These are phyloP conservation scores for Spondyliosoma cantharus DNA, from an alignment of 2,797 vertebrate species.

Conservation along the genomic window DNA sequence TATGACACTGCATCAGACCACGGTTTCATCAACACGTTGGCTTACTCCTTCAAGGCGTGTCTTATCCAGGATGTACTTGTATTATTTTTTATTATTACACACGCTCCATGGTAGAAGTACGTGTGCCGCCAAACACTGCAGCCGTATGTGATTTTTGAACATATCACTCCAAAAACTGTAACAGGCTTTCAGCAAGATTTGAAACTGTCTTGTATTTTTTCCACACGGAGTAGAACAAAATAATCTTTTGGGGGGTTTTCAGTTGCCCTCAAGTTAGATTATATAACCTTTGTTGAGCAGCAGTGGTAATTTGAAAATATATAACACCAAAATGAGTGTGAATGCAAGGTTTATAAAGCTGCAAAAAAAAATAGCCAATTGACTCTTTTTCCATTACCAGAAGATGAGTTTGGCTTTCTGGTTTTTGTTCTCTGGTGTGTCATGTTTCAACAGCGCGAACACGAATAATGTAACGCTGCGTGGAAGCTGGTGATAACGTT, in stretches of 20 bases:
- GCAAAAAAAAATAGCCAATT: no score
- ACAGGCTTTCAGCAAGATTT: constrained; percentile 14
- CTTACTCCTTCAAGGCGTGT: background rate
- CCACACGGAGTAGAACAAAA: no score
- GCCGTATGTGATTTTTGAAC: constrained; percentile 14
- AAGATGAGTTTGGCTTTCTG: no score
- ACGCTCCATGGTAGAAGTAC: background rate
- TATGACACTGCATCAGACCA: constrained; percentile 33
- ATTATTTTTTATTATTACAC: constrained; percentile 13
- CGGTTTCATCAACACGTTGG: constrained; percentile 19
- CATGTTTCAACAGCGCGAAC: no score
- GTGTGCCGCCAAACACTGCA: constrained; percentile 6
- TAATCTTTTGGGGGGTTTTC: background rate
- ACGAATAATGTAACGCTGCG: no score
- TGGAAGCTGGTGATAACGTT: no score
- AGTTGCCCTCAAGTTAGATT: background rate
- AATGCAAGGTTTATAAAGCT: no score
- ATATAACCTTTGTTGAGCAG: background rate
- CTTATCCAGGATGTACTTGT: background rate
- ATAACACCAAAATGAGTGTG: no score
- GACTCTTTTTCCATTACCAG: no score
- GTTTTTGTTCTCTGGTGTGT: no score
- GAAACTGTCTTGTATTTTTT: background rate
- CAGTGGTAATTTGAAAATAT: background rate
- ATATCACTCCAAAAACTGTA: constrained; percentile 1